Evolutionary conservation across 2,797 vertebrate genomes (phyloP).

Genomic region (Betta splendens): DNA sequence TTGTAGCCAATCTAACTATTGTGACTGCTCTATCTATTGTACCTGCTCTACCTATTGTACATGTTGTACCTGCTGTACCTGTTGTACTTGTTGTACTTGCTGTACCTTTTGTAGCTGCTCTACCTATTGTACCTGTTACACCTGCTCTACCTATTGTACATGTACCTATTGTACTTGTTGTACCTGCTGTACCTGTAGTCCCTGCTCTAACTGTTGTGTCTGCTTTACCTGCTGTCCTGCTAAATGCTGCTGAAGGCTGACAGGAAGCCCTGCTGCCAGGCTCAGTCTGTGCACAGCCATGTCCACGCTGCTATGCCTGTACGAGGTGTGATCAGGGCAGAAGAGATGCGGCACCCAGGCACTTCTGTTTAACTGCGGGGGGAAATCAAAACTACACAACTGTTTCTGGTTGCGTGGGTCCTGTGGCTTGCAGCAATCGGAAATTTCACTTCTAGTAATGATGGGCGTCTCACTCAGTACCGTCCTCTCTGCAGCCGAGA

Average conservation of each 20-base stretch:
- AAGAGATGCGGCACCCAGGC: conserved; percentile 76
- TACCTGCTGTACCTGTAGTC: too few species aligned
- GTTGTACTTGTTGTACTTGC: too few species aligned
- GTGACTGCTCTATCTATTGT: too few species aligned
- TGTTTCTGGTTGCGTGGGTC: conserved; percentile 75
- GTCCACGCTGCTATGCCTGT: conserved; percentile 75
- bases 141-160: too few species aligned
- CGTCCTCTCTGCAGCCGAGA: conserved; percentile 50
- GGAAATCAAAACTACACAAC: conserved; percentile 74
- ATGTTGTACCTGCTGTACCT: too few species aligned
- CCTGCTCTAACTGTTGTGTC: background rate
- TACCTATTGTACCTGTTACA: too few species aligned
- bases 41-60: too few species aligned
- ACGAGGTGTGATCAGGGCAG: conserved; percentile 81
- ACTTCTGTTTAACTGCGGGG: conserved; percentile 75
- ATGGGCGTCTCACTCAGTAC: conserved; percentile 45
- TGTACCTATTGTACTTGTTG: too few species aligned
- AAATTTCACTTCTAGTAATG: conserved; percentile 70
- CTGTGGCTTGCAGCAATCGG: conserved; percentile 40
- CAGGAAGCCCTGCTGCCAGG: conserved; percentile 75
- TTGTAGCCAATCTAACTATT: too few species aligned
- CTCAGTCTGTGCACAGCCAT: conserved; percentile 72
- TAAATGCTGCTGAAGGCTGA: conserved; percentile 84
- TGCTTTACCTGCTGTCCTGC: conserved; percentile 73
- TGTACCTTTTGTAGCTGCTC: too few species aligned